Conservation (phyloP, 2,797 vertebrate species). For the Molossus alvarezi region DNA sequence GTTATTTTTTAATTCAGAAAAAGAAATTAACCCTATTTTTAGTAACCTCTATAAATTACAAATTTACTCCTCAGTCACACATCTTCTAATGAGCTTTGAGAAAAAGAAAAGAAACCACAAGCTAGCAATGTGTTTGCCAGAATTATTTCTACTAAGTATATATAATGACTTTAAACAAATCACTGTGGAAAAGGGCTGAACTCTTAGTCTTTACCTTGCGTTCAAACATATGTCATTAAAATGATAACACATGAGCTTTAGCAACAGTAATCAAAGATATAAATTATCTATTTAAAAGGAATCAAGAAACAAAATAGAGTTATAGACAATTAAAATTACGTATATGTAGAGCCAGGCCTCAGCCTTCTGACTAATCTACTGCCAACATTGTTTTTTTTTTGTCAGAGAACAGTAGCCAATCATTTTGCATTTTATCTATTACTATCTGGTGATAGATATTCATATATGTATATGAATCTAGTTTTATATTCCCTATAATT, state of each 20-base stretch:
- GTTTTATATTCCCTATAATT: constrained; percentile 30
- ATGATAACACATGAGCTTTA: not conserved
- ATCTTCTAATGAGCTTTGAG: not conserved
- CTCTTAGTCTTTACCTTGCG: not conserved
- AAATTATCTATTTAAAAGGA: constrained; percentile 33
- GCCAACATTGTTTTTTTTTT: not conserved
- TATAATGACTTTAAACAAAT: not conserved
- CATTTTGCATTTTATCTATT: not conserved
- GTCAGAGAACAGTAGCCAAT: not conserved
- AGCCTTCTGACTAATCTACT: not conserved
- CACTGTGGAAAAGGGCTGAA: not conserved
- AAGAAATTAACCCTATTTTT: not conserved
- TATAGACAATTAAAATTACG: not conserved
- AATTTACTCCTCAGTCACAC: not conserved
- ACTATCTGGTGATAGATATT: not conserved
- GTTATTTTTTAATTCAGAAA: constrained; percentile 8
- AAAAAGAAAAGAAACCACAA: not conserved
- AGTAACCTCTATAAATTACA: not conserved
- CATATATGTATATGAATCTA: not conserved
- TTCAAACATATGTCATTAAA: constrained; percentile 34
- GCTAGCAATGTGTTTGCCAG: not conserved
- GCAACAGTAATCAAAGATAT: not conserved
- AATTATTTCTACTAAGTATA: not conserved
- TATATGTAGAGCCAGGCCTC: not conserved
- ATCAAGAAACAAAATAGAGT: constrained; percentile 14